A percentile compares a stretch with the other conserved stretches of the same genome.
These are phyloP conservation scores for Eristalinus sepulchralis DNA, from an alignment of 2,888 invertebrate genomes.

Conservation along the genomic window DNA sequence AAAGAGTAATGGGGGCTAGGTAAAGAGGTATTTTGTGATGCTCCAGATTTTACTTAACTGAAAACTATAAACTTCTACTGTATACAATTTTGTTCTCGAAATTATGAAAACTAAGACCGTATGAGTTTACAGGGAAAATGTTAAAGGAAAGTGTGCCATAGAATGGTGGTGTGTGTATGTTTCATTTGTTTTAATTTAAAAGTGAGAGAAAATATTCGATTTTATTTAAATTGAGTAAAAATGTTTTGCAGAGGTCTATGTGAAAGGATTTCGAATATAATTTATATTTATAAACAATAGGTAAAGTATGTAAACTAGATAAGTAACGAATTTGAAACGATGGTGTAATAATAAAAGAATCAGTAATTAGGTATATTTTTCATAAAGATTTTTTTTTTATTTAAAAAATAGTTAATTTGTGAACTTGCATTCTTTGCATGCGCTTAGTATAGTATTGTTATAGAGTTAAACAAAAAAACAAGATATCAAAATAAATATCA, in stretches of 20 bases:
- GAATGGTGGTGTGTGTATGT: background rate
- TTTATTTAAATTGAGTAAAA: conserved; percentile 16
- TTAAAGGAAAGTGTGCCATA: conserved; percentile 6
- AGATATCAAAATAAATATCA: background rate
- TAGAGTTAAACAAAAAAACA: conserved; percentile 19
- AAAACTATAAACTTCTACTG: conserved; percentile 30
- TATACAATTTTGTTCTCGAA: background rate
- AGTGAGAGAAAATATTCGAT: background rate
- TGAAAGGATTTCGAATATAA: conserved; percentile 31
- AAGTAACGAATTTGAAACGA: conserved; percentile 38
- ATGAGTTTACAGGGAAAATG: conserved; percentile 24
- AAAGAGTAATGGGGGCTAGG: conserved; percentile 64
- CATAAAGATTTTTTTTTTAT: conserved; percentile 10
- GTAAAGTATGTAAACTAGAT: conserved; percentile 22
- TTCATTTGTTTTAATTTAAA: conserved; percentile 1
- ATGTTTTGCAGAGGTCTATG: conserved; percentile 28
- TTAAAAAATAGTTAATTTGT: conserved; percentile 48
- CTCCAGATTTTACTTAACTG: conserved; percentile 45
- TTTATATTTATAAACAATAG: conserved; percentile 2
- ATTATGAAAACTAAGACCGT: conserved; percentile 19
- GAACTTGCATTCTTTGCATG: conserved; percentile 69
- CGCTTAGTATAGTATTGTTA: conserved; percentile 50
- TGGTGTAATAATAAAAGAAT: conserved; percentile 65
- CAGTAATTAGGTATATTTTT: conserved; percentile 38
- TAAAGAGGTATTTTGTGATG: conserved; percentile 52